Base-by-base conservation (phyloP, 2,888 invertebrate genomes). In the Tetramorium bicarinatum region DNA sequence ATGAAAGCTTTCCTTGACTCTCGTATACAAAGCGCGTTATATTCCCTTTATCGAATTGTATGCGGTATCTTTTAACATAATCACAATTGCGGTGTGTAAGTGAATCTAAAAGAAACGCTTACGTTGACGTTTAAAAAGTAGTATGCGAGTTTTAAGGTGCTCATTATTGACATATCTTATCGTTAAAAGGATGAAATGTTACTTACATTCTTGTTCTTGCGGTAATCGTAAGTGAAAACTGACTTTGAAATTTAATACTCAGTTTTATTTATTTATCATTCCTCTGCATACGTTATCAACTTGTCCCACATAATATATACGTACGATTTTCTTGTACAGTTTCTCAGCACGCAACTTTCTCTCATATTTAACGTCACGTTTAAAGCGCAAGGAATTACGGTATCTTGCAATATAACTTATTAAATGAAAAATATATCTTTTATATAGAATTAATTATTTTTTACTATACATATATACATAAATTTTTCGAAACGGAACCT, bases 311-410 rank as follows among this genome's bases (percentile, higher is more conserved):
- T 44, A 18, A 8, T 71, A 74, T 34, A 47, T n/a, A 38, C n/a
- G 9, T 8, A 8, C 13, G 9, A 18, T 64, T 54, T 54, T 77
- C 9, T 67, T 54, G 29, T 29, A 77, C n/a, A 77, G 15, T 13
- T 67, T 54, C 54, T 9, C 13, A 54, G 25, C 76, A 41, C 64
- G 54, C 54, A 67, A 67, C 67, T 77, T 41, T 77, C 52, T 66
- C 52, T 29, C 18, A 3, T 29, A 52, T 54, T 18, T 41, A 29
- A n/a, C n/a, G 38, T 1, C 34, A 29, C 11, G 62, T 76, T 9
- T 66, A 41, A 47, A 61, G 21, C 47, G 47, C n/a, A 25, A 41
- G 41, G n/a, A 67, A 54, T 64, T 75, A 76, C 25, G 29, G n/a
- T 0, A 52, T 44, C 13, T 72, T 18, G 61, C 29, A 18, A 34